These are phyloP conservation scores for Pseudomyrmex sp. DNA, from an alignment of 1,140 invertebrate genomes.

Conservation along the genomic window DNA sequence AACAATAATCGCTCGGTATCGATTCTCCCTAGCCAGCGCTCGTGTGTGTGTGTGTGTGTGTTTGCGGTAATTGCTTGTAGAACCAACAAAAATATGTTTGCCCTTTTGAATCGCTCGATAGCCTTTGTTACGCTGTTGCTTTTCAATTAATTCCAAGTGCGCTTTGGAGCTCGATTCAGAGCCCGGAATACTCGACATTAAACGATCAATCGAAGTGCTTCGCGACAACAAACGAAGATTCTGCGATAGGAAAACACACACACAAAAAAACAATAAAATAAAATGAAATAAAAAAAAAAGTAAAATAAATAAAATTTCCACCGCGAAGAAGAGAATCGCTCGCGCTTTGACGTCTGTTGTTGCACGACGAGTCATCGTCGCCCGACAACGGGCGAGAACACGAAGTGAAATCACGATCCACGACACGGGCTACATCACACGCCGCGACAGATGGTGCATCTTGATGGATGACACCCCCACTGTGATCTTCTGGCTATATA, in stretches of 20 bases:
- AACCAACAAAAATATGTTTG: neutral
- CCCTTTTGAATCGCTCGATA: too few relatives aligned
- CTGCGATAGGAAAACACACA: too few relatives aligned
- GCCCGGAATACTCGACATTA: neutral
- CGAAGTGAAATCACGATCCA: slow-evolving; percentile 35
- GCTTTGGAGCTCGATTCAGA: neutral
- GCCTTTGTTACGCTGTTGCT: neutral
- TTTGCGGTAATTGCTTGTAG: neutral
- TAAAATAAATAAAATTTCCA: neutral
- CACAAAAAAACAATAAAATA: neutral
- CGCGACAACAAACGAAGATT: neutral
- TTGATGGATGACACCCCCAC: slow-evolving; percentile 36
- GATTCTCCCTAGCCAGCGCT: too few relatives aligned
- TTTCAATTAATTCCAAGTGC: slow-evolving; percentile 5
- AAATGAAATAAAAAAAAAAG: too few relatives aligned
- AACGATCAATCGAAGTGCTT: neutral
- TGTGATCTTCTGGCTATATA: neutral
- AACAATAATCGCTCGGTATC: too few relatives aligned
- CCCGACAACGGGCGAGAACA: too few relatives aligned
- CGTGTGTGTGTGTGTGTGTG: too few relatives aligned
- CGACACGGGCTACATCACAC: slow-evolving; percentile 5
- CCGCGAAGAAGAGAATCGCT: neutral
- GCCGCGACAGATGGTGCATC: slow-evolving; percentile 30
- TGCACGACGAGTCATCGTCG: neutral
- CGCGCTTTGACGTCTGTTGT: neutral